These are phyloP conservation scores for Eulemur coronatus DNA, from an alignment of 2,797 vertebrate genomes.

Conservation along the genomic window DNA sequence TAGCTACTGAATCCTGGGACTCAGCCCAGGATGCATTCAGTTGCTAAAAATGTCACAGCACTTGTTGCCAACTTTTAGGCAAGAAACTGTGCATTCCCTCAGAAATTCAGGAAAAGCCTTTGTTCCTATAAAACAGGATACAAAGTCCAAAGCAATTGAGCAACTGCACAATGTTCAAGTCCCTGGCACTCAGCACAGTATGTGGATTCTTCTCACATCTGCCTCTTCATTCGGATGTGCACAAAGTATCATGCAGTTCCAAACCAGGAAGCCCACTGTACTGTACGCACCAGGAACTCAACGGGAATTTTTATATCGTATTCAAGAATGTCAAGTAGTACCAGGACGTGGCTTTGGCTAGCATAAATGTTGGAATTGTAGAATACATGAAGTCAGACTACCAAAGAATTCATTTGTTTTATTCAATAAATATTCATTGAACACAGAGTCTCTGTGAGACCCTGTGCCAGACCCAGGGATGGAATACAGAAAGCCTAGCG, in stretches of 20 bases:
- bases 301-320: neutral
- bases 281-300: neutral
- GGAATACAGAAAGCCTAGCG: fast-evolving
- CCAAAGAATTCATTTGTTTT: neutral
- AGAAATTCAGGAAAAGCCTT: neutral
- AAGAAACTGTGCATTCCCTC: neutral
- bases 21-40: neutral
- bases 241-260: neutral
- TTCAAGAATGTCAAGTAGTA: neutral
- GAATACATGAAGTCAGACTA: neutral
- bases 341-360: neutral
- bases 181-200: fast-evolving
- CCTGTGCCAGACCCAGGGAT: neutral
- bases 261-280: neutral
- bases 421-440: neutral
- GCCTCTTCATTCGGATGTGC: neutral
- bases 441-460: neutral
- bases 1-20: neutral
- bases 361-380: neutral
- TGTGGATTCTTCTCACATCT: neutral
- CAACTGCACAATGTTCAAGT: neutral
- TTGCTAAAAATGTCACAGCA: neutral
- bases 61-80: neutral
- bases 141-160: neutral
- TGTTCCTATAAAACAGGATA: neutral